Conservation (phyloP, 2,888 invertebrate genomes). For the Ichneumoninae sp. region DNA sequence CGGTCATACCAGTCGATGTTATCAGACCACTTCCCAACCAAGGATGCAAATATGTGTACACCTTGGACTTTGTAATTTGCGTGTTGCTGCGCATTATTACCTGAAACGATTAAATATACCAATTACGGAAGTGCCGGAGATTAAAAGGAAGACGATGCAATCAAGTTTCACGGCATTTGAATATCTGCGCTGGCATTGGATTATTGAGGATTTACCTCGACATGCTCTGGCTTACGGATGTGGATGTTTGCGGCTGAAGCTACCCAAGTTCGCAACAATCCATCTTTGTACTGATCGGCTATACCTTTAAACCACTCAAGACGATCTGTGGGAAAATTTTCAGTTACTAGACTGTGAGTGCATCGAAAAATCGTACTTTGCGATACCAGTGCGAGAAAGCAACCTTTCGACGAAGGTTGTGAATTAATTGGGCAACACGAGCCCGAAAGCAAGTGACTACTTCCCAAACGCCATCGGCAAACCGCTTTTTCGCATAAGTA, state of each 20-base stretch:
- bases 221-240: conserved; percentile 72
- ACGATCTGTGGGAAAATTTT: conserved; percentile 67
- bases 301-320: conserved; percentile 66
- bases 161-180: background rate
- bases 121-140: background rate
- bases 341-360: too few species aligned
- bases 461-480: too few species aligned
- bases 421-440: too few species aligned
- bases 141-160: background rate
- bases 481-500: too few species aligned
- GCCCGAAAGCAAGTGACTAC: too few species aligned
- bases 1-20: conserved; percentile 82
- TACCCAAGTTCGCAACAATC: conserved; percentile 63
- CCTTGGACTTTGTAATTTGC: conserved; percentile 76
- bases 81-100: too few species aligned
- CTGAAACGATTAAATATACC: conserved; percentile 71
- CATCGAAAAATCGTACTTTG: too few species aligned
- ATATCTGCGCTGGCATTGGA: background rate
- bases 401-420: too few species aligned
- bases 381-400: too few species aligned
- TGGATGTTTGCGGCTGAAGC: conserved; percentile 66
- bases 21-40: conserved; percentile 85
- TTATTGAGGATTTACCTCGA: conserved; percentile 70
- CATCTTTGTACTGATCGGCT: too few species aligned
- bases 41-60: conserved; percentile 82